Percentiles rank a stretch among this genome's conserved stretches.
Evolutionary conservation across 2,888 invertebrate genomes (phyloP).

Genomic region (Odiellus spinosus): DNA sequence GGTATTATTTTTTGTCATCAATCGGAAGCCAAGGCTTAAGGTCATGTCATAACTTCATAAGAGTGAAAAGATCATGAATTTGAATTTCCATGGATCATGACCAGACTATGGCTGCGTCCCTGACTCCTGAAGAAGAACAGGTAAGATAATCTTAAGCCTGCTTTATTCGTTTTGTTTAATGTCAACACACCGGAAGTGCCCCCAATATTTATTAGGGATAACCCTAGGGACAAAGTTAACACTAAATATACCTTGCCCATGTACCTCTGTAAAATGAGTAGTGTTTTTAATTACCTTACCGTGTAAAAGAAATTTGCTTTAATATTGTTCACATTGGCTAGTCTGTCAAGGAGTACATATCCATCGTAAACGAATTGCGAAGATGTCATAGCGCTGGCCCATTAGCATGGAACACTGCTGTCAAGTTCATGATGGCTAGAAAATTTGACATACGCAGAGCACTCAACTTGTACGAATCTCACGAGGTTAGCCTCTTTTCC

Average conservation of each 20-base stretch:
- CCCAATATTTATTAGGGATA: too few relatives aligned
- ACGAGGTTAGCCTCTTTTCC: constrained; percentile 41
- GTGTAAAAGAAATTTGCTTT: too few relatives aligned
- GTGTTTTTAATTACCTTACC: too few relatives aligned
- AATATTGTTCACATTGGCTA: constrained; percentile 1
- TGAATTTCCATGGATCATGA: background rate
- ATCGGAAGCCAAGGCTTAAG: too few relatives aligned
- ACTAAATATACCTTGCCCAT: too few relatives aligned
- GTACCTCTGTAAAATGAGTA: too few relatives aligned
- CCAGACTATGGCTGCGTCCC: constrained; percentile 1
- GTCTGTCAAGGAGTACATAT: constrained; percentile 18
- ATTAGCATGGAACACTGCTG: constrained; percentile 44
- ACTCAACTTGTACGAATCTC: constrained; percentile 75
- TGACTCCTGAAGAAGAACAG: constrained; percentile 2
- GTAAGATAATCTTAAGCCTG: background rate
- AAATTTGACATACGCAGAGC: constrained; percentile 88
- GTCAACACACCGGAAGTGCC: too few relatives aligned
- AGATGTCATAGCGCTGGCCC: constrained; percentile 14
- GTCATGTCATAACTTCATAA: too few relatives aligned
- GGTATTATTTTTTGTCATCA: too few relatives aligned
- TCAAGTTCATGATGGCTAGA: constrained; percentile 78
- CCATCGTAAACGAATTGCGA: constrained; percentile 18
- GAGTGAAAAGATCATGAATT: too few relatives aligned
- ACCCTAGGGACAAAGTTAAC: too few relatives aligned
- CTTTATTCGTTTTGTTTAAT: background rate